Percentiles rank a stretch among this genome's conserved stretches.
phyloP scores from a whole-genome alignment of 2,113 vertebrate genomes.

The Catharus minimus region DNA sequence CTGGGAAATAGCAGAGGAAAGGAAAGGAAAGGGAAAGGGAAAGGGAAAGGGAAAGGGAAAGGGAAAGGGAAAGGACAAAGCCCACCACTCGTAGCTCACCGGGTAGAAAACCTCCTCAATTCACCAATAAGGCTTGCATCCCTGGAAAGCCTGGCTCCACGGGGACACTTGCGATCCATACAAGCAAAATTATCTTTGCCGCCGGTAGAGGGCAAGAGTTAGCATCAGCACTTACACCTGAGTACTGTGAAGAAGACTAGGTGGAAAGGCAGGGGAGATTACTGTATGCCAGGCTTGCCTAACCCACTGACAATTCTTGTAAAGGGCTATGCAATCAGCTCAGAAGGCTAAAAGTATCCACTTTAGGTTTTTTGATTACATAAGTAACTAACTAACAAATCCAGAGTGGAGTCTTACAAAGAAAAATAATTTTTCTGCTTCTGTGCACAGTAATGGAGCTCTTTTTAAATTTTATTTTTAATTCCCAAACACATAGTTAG shows the following conservation, averaged over 20 bases:
- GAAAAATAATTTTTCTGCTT: neutral
- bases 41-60: too few species aligned
- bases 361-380: accelerated
- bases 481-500: neutral
- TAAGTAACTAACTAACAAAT: neutral
- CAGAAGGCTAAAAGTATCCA: neutral
- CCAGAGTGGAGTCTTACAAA: neutral
- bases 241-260: neutral
- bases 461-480: neutral
- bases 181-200: neutral
- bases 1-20: neutral
- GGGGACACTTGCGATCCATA: accelerated
- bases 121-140: accelerated
- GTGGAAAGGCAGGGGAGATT: neutral
- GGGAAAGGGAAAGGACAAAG: accelerated
- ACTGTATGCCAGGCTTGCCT: accelerated
- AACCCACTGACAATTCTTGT: neutral
- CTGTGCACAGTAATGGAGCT: neutral
- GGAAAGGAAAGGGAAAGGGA: accelerated
- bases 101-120: neutral
- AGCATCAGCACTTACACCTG: neutral
- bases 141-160: neutral
- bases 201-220: neutral
- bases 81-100: neutral
- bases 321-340: neutral